These are phyloP conservation scores for Homarus americanus DNA, from an alignment of 1,140 invertebrate genomes.

Conservation along the genomic window DNA sequence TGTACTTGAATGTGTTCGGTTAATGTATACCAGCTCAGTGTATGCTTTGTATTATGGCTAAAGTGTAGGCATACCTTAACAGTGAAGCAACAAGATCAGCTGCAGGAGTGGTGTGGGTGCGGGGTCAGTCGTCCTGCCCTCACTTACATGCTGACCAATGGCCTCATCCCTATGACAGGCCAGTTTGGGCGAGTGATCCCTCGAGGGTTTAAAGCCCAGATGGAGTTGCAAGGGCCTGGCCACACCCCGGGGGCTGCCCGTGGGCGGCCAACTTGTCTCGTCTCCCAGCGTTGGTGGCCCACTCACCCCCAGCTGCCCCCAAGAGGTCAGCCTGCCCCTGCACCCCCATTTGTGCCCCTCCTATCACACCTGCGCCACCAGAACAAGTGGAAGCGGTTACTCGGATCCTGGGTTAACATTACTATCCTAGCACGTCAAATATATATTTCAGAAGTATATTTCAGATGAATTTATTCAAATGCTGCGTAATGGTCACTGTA, in stretches of 20 bases:
- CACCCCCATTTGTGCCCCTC: constrained; percentile 36
- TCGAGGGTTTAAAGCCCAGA: constrained; percentile 25
- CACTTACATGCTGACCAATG: constrained; percentile 36
- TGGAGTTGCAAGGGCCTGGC: constrained; percentile 43
- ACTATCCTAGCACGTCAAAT: constrained; percentile 73
- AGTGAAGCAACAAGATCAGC: constrained; percentile 72
- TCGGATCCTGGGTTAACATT: constrained; percentile 74
- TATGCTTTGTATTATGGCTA: constrained; percentile 73
- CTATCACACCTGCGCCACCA: constrained; percentile 46
- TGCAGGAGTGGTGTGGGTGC: constrained; percentile 65
- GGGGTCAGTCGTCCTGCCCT: constrained; percentile 61
- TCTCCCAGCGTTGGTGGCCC: constrained; percentile 72
- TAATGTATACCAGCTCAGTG: constrained; percentile 73
- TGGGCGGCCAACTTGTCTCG: constrained; percentile 72
- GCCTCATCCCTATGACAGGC: constrained; percentile 13
- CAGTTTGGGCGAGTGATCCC: constrained; percentile 51
- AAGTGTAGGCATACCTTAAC: constrained; percentile 72
- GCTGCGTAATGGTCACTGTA: constrained; percentile 77
- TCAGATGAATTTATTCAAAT: constrained; percentile 76
- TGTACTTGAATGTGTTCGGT: constrained; percentile 73
- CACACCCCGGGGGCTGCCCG: constrained; percentile 60
- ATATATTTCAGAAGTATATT: constrained; percentile 75
- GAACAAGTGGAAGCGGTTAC: constrained; percentile 72
- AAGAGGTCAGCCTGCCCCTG: constrained; percentile 60
- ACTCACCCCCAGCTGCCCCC: constrained; percentile 71